Conservation (phyloP, 2,797 vertebrate species). For the Anolis apletophallus region DNA sequence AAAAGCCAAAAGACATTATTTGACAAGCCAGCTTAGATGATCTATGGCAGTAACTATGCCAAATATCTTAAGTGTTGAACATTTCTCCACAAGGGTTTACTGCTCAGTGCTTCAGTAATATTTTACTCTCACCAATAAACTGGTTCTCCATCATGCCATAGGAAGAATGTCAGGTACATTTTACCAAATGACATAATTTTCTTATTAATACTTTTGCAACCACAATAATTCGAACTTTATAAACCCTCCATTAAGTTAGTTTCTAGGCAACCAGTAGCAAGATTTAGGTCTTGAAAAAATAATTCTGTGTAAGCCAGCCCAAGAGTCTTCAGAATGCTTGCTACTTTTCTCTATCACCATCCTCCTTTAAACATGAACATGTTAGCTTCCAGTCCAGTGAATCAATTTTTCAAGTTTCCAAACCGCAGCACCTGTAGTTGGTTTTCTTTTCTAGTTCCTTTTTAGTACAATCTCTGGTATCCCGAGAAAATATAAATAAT, state of each 20-base stretch:
- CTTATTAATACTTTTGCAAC: slow-evolving; percentile 74
- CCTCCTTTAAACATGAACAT: slow-evolving; percentile 35
- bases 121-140: slow-evolving; percentile 10
- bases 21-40: neutral
- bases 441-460: neutral
- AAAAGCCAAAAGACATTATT: neutral
- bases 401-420: neutral
- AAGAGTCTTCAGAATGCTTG: slow-evolving; percentile 59
- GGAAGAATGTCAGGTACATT: slow-evolving; percentile 46
- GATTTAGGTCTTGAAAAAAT: slow-evolving; percentile 77
- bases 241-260: slow-evolving; percentile 67
- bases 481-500: too few relatives aligned
- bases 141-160: slow-evolving; percentile 19
- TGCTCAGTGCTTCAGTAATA: accelerated
- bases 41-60: neutral
- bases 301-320: slow-evolving; percentile 71
- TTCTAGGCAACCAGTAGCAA: slow-evolving; percentile 79
- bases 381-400: slow-evolving; percentile 28
- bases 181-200: slow-evolving; percentile 69
- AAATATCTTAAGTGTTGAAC: neutral
- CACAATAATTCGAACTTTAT: slow-evolving; percentile 63
- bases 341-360: slow-evolving; percentile 44
- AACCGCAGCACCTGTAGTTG: neutral
- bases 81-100: neutral
- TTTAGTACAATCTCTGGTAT: neutral